Evolutionary conservation across 2,888 invertebrate genomes (phyloP), one percentile per base, ranked within the genome.

Genomic region (Tigriopus californicus): DNA sequence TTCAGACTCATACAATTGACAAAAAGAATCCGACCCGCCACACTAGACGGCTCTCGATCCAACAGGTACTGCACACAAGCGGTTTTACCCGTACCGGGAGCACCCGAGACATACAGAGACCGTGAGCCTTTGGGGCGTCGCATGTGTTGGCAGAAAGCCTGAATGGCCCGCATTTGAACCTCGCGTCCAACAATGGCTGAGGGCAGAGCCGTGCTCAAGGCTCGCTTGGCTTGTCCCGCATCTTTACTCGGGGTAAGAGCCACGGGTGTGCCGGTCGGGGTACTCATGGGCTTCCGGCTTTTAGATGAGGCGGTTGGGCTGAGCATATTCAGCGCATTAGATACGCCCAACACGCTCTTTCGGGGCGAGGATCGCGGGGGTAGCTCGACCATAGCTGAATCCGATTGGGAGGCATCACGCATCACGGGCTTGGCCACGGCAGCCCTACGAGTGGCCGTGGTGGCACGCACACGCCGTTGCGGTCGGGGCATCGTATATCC

Each of bases 41-140:
- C 41, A 24, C 51, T n/a, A n/a, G 18, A 15, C 40, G 15, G 40
- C 22, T 6, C 81, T 72, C 82, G 76, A 42, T 80, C 74, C 60
- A 91, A 72, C 60, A 89, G 79, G 63, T 83, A 77, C 0, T 81
- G 81, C 18, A 95, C 73, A 62, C 85, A 83, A 0, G 91, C 92
- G 0, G 94, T 94, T 74, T 95, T 95, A 1, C 92, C 97, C 1
- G 97, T 97, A 5, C 97, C 98, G 0, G 97, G 97, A 24, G 91
- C 89, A 1, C 97, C 97, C 44, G 92, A 94, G 47, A 98, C 80
- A 70, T 97, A 98, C 58, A 97, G 68, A 18, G 90, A 87, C 1
- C 83, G 85, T 0, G 91, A 83, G 41, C 75, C 75, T 64, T 78
- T 74, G 1, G 76, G 74, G 2, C 77, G 69, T 60, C 90, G 69